Evolutionary conservation across 2,797 vertebrate genomes (phyloP).

Genomic region (Catharus ustulatus): DNA sequence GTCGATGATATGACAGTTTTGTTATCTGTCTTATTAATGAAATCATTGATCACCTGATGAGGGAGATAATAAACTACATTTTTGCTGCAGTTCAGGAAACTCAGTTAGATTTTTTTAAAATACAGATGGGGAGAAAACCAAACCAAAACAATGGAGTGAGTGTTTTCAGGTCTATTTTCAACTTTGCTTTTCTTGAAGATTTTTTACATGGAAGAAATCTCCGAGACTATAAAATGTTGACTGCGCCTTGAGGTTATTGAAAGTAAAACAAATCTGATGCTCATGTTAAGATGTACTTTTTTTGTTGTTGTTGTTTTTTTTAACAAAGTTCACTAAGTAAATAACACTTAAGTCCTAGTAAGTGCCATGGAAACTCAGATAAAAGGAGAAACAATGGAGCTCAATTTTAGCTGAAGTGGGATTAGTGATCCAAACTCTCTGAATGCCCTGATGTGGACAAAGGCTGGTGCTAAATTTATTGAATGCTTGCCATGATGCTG

Average conservation of each 20-base stretch:
- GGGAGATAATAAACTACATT: constrained; percentile 92
- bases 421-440: constrained; percentile 31
- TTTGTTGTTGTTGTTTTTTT: neutral
- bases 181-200: constrained; percentile 45
- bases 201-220: neutral
- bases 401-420: constrained; percentile 58
- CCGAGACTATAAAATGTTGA: neutral
- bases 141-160: constrained; percentile 23
- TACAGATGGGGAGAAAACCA: constrained; percentile 17
- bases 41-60: constrained; percentile 99
- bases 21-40: constrained; percentile 99
- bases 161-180: constrained; percentile 44
- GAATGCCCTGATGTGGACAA: constrained; percentile 9
- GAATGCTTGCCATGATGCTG: neutral
- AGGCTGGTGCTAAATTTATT: neutral
- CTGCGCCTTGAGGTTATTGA: neutral
- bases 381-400: constrained; percentile 55
- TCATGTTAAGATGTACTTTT: neutral
- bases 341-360: constrained; percentile 42
- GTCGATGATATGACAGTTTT: constrained; percentile 93
- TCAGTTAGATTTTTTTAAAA: constrained; percentile 75
- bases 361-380: constrained; percentile 47
- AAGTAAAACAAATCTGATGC: constrained; percentile 6
- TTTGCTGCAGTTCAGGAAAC: constrained; percentile 67
- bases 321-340: constrained; percentile 30